Base-by-base conservation (phyloP, 2,113 vertebrate genomes). In the Silurus asotus region DNA sequence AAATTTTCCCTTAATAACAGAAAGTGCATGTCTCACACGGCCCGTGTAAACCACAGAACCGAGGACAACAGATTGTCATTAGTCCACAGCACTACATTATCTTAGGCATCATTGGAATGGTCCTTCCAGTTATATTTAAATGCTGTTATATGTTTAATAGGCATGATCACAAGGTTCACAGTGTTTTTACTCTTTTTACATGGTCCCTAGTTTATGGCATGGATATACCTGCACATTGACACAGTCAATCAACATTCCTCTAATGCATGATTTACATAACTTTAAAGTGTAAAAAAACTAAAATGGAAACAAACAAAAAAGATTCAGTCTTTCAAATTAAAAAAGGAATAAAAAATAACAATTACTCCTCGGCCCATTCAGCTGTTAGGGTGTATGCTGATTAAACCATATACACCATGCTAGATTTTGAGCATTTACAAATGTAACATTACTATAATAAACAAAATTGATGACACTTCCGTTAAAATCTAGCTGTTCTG, bases 161-260 rank as follows among this genome's bases (percentile, higher is more conserved):
- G 10, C 48, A 45, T 74, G 14, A 70, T 62, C 55, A 25, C n/a
- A 7, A 10, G 10, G 37, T 82, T 82, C 85, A 82, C 85, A 86
- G 79, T 81, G 84, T 25, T 14, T 51, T 81, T 86, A 61, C 62
- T 86, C 20, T 75, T 20, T 72, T 65, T 58, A 64, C 72, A 37
- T 86, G 85, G 79, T 82, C 85, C 85, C 79, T n/a, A 64, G 82
- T 81, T 81, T 49, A 86, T 5, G 48, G 74, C 77, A 81, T 59
- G 64, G 20, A 7, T 14, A 80, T 86, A 14, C 53, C 65, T 81
- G 25, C 59, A 20, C 56, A 56, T 59, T 69, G 13, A 86, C 62
- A 56, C 49, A 67, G 7, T 69, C 64, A 67, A 51, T 77, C 49
- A 45, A 1, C 15, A 53, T 81, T 86, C 13, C 20, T 75, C 23